A percentile compares a stretch with the other conserved stretches of the same genome.
Conservation (phyloP, 2,113 vertebrate genomes). For the Chaenogobius annularis region DNA sequence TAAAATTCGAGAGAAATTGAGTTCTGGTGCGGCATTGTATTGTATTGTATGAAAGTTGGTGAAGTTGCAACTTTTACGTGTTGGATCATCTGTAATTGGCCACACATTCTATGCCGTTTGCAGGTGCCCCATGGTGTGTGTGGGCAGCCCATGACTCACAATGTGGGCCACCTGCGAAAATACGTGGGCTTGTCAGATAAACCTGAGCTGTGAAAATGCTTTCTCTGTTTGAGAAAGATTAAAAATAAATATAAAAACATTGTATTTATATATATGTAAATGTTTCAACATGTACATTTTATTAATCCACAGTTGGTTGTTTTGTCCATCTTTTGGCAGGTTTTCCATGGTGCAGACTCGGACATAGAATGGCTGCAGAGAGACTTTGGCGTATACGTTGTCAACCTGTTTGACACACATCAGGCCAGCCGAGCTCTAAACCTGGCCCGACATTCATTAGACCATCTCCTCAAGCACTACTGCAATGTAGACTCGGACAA, state of each 20-base stretch:
- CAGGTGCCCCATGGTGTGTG: slow-evolving; percentile 35
- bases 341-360: slow-evolving; percentile 94
- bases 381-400: slow-evolving; percentile 92
- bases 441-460: slow-evolving; percentile 89
- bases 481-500: slow-evolving; percentile 88
- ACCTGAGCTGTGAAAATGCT: slow-evolving; percentile 32
- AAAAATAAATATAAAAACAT: not conserved
- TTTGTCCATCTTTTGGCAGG: slow-evolving; percentile 67
- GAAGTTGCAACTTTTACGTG: slow-evolving; percentile 7
- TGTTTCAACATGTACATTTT: not conserved
- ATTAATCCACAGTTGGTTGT: not conserved
- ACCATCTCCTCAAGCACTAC: slow-evolving; percentile 88
- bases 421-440: slow-evolving; percentile 90
- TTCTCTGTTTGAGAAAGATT: slow-evolving; percentile 17
- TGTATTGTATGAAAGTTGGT: not conserved
- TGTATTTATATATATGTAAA: too few relatives aligned
- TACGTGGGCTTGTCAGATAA: slow-evolving; percentile 35
- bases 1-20: not conserved
- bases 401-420: slow-evolving; percentile 96
- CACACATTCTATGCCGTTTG: slow-evolving; percentile 26
- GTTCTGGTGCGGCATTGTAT: not conserved
- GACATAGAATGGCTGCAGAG: slow-evolving; percentile 97
- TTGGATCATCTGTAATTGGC: slow-evolving; percentile 12
- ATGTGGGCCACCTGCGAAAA: slow-evolving; percentile 45
- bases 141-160: slow-evolving; percentile 44